Evolutionary conservation across 2,113 vertebrate species (phyloP), one percentile per base, ranked within the genome.

Genomic region (Sitta europaea): DNA sequence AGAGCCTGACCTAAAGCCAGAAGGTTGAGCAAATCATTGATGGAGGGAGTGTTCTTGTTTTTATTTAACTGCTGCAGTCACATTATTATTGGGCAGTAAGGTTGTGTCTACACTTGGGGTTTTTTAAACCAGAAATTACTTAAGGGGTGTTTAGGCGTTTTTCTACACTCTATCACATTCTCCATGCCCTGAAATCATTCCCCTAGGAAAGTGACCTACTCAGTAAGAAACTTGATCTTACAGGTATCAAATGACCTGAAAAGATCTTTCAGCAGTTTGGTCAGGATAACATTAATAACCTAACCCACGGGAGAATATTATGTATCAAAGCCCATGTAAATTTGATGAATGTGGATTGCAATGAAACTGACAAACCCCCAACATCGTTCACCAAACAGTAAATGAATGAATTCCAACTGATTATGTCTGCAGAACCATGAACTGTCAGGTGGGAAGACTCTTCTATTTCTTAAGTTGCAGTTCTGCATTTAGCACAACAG

Each of bases 181-280:
- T 54, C 70, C 62, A 57, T 1, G 4, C 53, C 68, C 23, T 50
- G 43, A 85, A 95, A 87, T 81, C 23, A 55, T 88, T 84, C 73
- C 71, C 47, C 23, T 54, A 78, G 76, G 65, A 94, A 94, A 96
- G 23, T 42, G 73, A 95, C 89, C 73, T 84, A 72, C 86, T 48
- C 29, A 1, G 40, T 68, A 61, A 61, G 94, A 89, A 95, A 96
- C 11, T 8, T 82, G 86, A 97, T 75, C 86, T 85, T 72, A 45
- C 21, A 75, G 76, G 25, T 85, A 92, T 95, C 57, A 63, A 84
- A 63, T 86, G 35, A 84, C 80, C 58, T 23, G 38, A 78, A 91
- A 85, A 91, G 66, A 75, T 95, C 91, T 95, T 94, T 92, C 80
- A 89, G 76, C 81, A 72, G 57, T 72, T 85, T 87, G 57, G 28